Percentiles rank a stretch among this genome's conserved stretches.
Evolutionary conservation across 1,140 invertebrate species (phyloP).

Genomic region (Elysia chlorotica): DNA sequence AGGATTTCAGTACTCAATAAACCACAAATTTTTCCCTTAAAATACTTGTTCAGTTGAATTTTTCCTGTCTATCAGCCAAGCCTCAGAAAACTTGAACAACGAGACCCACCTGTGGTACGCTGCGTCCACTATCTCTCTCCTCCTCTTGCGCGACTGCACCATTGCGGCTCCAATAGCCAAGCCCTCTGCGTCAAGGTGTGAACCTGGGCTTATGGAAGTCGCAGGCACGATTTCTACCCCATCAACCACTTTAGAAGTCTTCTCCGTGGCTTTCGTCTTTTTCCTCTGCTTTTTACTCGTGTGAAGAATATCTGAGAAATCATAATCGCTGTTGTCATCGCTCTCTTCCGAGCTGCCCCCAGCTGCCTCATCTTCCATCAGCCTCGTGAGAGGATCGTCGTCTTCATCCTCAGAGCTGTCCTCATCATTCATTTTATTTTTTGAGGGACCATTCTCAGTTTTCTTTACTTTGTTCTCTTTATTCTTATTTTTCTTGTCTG

Average conservation of each 20-base stretch:
- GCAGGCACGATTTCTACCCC: constrained; percentile 71
- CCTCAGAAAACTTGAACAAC: background rate
- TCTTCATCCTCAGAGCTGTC: too few relatives aligned
- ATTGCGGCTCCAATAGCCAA: constrained; percentile 65
- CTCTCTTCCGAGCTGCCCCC: constrained; percentile 32
- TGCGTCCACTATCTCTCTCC: constrained; percentile 58
- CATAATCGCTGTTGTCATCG: constrained; percentile 31
- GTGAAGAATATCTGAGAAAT: background rate
- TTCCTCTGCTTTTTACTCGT: constrained; percentile 41
- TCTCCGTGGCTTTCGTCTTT: background rate
- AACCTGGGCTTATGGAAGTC: constrained; percentile 26
- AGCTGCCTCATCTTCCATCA: constrained; percentile 8
- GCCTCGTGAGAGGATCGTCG: too few relatives aligned
- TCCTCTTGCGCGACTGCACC: constrained; percentile 54
- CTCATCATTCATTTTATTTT: too few relatives aligned
- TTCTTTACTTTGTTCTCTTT: constrained; percentile 6
- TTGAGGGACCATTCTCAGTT: background rate
- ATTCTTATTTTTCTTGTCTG: background rate
- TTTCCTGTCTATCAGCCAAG: too few relatives aligned
- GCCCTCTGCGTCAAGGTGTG: constrained; percentile 79
- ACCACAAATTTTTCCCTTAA: too few relatives aligned
- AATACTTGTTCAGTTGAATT: too few relatives aligned
- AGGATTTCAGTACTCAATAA: too few relatives aligned
- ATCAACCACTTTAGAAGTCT: constrained; percentile 48
- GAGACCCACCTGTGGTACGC: constrained; percentile 55